Evolutionary conservation across 2,797 vertebrate genomes (phyloP).

Genomic region (Smutsia gigantea): DNA sequence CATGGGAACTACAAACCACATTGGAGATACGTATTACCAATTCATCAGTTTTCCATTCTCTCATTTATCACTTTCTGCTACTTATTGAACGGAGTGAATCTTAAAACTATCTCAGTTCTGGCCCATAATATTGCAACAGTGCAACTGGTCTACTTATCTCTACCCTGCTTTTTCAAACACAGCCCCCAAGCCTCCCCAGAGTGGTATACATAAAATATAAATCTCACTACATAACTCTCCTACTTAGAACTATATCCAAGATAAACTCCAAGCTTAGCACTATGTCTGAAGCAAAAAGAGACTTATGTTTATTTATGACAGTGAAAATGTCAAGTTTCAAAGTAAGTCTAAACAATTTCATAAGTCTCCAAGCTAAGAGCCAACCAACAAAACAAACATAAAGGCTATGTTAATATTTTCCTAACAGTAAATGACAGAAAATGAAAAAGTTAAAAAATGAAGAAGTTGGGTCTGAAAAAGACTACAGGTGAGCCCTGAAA

Average conservation of each 20-base stretch:
- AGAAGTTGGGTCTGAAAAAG: neutral
- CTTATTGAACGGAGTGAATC: neutral
- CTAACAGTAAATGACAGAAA: neutral
- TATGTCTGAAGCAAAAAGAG: neutral
- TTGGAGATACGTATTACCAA: neutral
- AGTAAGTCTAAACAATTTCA: neutral
- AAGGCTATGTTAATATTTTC: neutral
- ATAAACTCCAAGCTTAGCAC: constrained; percentile 19
- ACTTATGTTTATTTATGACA: neutral
- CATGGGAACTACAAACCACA: neutral
- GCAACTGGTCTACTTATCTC: neutral
- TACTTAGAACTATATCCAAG: constrained; percentile 9
- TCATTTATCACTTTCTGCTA: neutral
- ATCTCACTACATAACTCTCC: neutral
- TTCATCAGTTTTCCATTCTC: neutral
- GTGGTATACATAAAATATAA: constrained; percentile 18
- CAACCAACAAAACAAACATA: neutral
- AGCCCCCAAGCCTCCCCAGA: neutral
- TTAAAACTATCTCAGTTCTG: constrained; percentile 15
- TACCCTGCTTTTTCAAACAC: neutral
- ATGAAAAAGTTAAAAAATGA: neutral
- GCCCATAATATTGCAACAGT: neutral
- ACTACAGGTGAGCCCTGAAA: neutral
- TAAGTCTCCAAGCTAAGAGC: constrained; percentile 2
- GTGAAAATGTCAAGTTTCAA: neutral